Evolutionary conservation across 2,113 vertebrate genomes (phyloP), one percentile per base, ranked within the genome.

Genomic region (Perognathus longimembris): DNA sequence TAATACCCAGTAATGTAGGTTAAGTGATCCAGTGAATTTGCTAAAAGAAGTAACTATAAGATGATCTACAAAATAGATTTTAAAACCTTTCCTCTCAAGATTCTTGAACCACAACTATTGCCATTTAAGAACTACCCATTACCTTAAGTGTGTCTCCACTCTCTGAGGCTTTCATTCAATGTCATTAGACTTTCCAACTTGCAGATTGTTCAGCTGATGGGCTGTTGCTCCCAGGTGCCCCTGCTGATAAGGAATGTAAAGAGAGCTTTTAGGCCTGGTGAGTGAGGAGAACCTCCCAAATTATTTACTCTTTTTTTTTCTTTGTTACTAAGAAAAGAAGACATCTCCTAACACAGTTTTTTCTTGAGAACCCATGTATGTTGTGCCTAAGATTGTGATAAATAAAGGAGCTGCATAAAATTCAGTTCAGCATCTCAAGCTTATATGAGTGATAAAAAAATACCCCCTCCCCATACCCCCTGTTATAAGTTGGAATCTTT

Each of bases 151-250:
- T 64, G 34, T 89, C 89, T 87, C 2, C 28, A 73, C 5, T 89
- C 42, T 81, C 26, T 32, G 21, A 40, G 67, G 38, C 77, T 88
- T 34, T 75, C 89, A 59, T 76, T 76, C 42, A 17, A 32, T 79
- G 61, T 89, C 87, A 83, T 94, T 81, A 92, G 18, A 79, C 38
- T 85, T 89, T 79, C 81, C 85, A 61, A 63, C 79, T 66, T 86
- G n/a, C 14, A 64, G 73, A 40, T 85, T 77, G 32, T 83, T 69
- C n/a, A 66, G 77, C 69, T 63, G 20, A 63, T 1, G 83, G 64
- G 50, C 20, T 40, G 42, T 21, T 45, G 69, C 36, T 88, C 42
- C 57, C 81, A 40, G 83, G 54, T n/a, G 21, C 24, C 38, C 71
- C 71, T 87, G 76, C 76, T 64, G 76, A 64, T 78, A 15, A 91